Base-by-base conservation (phyloP, 2,113 vertebrate species). In the Morone saxatilis region DNA sequence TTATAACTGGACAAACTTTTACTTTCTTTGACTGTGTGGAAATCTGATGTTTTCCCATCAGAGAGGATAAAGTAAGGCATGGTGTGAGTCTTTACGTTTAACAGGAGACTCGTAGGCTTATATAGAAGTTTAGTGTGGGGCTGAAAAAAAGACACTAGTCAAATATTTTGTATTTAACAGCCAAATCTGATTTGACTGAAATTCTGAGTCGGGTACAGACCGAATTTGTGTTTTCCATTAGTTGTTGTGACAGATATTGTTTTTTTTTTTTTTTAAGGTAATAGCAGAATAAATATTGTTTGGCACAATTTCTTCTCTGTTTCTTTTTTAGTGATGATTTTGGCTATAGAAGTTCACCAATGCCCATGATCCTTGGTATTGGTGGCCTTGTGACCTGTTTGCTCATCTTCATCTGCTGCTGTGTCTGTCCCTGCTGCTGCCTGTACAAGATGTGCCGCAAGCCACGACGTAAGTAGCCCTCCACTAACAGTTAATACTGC, bases 371-470 rank as follows among this genome's bases (percentile, higher is more conserved):
- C 9, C 0, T 68, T 5, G 41, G 77, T 31, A 2, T 96, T 50
- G 63, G 68, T 5, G 2, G 79, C 40, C 50, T 63, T 11, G 83
- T 95, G 0, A 7, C 94, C 50, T 2, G 91, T 54, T 0, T 96
- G 0, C 20, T 96, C 56, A 86, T 96, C 74, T 13, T 98, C 89
- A 83, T 98, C 83, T 80, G 95, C 88, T 99, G 98, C 93, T 96
- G 97, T 69, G 95, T 97, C 16, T 99, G 97, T 8, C 97, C 97
- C 1, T 98, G 97, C 92, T 99, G 98, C 93, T 98, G 96, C 86
- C 76, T 98, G 62, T 98, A 99, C 91, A 98, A 97, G 91, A 93
- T 96, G 71, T 98, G 98, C 86, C 89, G 97, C 76, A 95, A 85
- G 54, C 94, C 94, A 40, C 93, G 72, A 25, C 97, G 97, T 99